These are phyloP conservation scores for Tetragnatha versicolor DNA, from an alignment of 1,140 invertebrate species.

Conservation along the genomic window DNA sequence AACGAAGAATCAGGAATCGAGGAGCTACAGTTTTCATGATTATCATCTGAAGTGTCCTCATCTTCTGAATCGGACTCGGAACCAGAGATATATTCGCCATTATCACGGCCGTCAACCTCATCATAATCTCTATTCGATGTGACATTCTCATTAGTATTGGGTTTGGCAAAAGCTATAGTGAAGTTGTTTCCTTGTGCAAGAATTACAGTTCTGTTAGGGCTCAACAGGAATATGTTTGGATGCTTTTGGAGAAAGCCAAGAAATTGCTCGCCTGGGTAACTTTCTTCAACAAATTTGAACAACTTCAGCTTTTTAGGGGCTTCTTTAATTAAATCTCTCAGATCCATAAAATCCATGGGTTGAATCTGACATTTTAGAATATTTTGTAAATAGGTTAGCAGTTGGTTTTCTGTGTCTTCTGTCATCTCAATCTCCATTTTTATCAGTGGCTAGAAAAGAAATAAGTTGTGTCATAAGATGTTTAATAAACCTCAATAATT, in stretches of 20 bases:
- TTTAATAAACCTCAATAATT: not conserved
- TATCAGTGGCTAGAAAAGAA: not conserved
- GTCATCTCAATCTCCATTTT: not conserved
- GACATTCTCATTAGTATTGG: not conserved
- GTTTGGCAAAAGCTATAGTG: not conserved
- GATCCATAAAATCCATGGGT: conserved; percentile 12
- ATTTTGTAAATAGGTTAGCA: conserved; percentile 6
- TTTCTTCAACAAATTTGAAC: conserved; percentile 16
- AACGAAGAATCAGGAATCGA: conserved; percentile 13
- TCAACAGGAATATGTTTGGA: conserved; percentile 6
- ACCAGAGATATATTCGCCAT: not conserved
- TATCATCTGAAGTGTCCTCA: not conserved
- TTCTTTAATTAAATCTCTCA: conserved; percentile 16
- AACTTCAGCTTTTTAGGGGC: conserved; percentile 16
- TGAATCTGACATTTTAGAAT: conserved; percentile 29
- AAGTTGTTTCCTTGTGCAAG: conserved; percentile 6
- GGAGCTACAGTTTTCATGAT: not conserved
- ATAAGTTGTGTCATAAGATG: not conserved
- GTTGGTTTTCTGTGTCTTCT: conserved; percentile 8
- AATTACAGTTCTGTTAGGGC: conserved; percentile 2
- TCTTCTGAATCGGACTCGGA: conserved; percentile 8
- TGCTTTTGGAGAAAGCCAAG: conserved; percentile 22
- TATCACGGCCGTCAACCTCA: not conserved
- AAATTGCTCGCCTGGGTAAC: conserved; percentile 10
- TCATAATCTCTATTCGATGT: not conserved